Evolutionary conservation across 2,113 vertebrate genomes (phyloP), one percentile per base, ranked within the genome.

Genomic region (Chaetops frenatus): DNA sequence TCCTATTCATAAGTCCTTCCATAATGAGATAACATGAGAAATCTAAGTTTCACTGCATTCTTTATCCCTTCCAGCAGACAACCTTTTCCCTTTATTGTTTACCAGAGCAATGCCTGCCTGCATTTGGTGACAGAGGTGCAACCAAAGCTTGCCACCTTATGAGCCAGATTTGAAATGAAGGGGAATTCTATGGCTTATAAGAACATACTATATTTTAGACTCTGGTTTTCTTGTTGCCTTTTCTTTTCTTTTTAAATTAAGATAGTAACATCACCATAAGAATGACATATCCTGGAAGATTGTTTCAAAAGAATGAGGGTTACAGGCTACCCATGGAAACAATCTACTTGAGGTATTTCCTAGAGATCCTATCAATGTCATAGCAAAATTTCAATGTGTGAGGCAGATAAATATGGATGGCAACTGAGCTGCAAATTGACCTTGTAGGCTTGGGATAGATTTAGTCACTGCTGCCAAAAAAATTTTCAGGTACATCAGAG

Each of bases 391-490:
- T 94, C 69, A 81, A 83, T 67, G 81, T 90, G 88, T 86, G 69
- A 96, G 80, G 90, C 93, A 96, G 90, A 92, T 94, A 94, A 88
- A 93, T 95, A 95, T 67, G 85, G 92, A 93, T 93, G 77, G 90
- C 88, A 97, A 90, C 92, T 51, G 90, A 96, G 87, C 96, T 95
- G 95, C 79, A 96, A 96, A 96, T 91, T 94, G 93, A 97, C 92
- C 92, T 95, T 93, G 92, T 53, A 93, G 80, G 79, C 56, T 96
- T 95, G 76, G 90, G 92, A 96, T 53, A 91, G 94, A 95, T 93
- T 94, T 94, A 97, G 92, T 88, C 76, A 48, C 67, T 92, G 90
- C 85, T 96, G 94, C 92, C 87, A 94, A 96, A 95, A 93, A 81
- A 93, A 94, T 90, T 86, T 96, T 96, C 95, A 96, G 95, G 94